phyloP scores from a whole-genome alignment of 2,113 vertebrate species.

The Cavia aperea region DNA sequence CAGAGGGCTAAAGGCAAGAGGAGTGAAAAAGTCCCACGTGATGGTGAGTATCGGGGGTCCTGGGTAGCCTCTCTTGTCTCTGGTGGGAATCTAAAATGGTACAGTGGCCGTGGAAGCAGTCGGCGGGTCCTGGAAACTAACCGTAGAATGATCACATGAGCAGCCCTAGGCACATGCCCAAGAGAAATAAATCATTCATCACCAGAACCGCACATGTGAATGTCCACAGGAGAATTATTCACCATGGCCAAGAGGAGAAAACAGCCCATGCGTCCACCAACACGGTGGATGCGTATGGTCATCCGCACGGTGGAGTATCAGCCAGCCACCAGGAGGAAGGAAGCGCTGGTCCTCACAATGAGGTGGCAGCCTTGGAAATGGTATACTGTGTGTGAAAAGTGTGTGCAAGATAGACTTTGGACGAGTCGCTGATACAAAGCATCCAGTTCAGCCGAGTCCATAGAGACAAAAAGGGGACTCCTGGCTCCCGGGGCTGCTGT shows the following conservation, averaged over 20 bases:
- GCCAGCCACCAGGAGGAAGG: neutral
- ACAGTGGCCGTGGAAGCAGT: neutral
- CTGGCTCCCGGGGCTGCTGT: neutral
- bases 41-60: fast-evolving
- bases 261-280: neutral
- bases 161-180: neutral
- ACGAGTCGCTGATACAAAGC: neutral
- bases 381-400: neutral
- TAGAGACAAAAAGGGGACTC: neutral
- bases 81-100: neutral
- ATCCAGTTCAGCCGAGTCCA: neutral
- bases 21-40: neutral
- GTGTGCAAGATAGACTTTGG: neutral
- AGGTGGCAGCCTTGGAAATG: neutral
- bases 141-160: neutral
- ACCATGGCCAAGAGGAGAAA: neutral
- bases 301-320: neutral
- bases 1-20: neutral
- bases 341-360: neutral
- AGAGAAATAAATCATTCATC: neutral
- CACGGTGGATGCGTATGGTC: too few relatives aligned
- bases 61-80: neutral
- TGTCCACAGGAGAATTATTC: neutral
- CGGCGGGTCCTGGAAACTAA: neutral
- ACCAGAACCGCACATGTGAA: neutral